Evolutionary conservation across 2,113 vertebrate genomes (phyloP).

Genomic region (Sturnira hondurensis): DNA sequence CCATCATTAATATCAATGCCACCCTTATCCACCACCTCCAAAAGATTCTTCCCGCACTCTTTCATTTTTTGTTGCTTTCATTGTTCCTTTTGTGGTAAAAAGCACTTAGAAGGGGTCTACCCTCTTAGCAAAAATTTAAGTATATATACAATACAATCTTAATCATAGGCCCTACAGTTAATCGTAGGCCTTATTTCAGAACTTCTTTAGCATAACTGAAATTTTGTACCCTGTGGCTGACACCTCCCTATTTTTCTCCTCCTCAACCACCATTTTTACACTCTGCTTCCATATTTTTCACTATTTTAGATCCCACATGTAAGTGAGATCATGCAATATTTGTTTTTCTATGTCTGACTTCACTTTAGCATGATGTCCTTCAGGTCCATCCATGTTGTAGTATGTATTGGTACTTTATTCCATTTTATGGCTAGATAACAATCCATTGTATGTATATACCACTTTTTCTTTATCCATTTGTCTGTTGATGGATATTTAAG

Average conservation of each 20-base stretch:
- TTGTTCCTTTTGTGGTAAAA: background rate
- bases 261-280: background rate
- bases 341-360: background rate
- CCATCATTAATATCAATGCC: background rate
- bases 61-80: background rate
- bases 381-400: background rate
- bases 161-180: background rate
- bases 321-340: background rate
- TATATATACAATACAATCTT: background rate
- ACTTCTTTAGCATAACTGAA: background rate
- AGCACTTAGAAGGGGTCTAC: background rate
- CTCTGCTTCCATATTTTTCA: background rate
- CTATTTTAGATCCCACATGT: background rate
- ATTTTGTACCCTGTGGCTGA: background rate
- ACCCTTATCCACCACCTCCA: background rate
- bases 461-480: background rate
- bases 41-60: background rate
- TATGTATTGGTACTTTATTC: background rate
- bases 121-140: background rate
- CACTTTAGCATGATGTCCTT: background rate
- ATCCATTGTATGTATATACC: background rate
- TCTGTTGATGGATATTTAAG: background rate
- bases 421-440: background rate
- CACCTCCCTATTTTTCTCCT: background rate
- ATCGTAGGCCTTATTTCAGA: background rate